Base-by-base conservation (phyloP, 1,140 invertebrate genomes). In the Yoshiicerus persimilis region DNA sequence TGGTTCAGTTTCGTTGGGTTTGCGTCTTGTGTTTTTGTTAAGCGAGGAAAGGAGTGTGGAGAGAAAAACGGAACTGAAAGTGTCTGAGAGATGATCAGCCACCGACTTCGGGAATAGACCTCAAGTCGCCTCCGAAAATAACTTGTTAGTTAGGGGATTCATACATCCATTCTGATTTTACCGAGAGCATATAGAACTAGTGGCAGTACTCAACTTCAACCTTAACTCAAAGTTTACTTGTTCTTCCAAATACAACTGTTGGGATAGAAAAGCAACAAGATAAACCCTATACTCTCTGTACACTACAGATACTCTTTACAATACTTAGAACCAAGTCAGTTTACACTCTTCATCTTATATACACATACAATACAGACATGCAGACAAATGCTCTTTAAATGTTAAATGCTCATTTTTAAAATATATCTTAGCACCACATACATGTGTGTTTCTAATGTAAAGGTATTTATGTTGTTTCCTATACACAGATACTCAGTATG, bases 61-160 rank as follows among this genome's bases (percentile, higher is more conserved):
- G 84, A 56, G 84, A 84, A 88, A 88, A 88, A 84, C 87, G 87
- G 87, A 88, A 88, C 84, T 86, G 62, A 86, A 88, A 88, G 87
- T 88, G 87, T 88, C 87, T 88, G 62, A 84, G 83, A 84, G 83
- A 86, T 86, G 47, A 86, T 86, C 47, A 88, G 87, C 87, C 87
- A 88, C 87, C 80, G 87, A 88, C 87, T 88, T 88, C 80, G 62
- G 80, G 83, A 88, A 88, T 75, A 84, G 87, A 88, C 83, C 83
- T 86, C 56, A 86, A 87, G 83, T 86, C 84, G 80, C 80, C 87
- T 88, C 87, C 87, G 87, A 88, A 88, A 88, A 88, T 88, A 88
- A 88, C 87, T 88, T 88, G 83, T 88, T 88, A 88, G 87, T 88
- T 88, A 88, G 87, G 87, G 87, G 87, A 86, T 86, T 56, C 41